Conservation (phyloP, 2,113 vertebrate genomes). For the Panthera uncia region DNA sequence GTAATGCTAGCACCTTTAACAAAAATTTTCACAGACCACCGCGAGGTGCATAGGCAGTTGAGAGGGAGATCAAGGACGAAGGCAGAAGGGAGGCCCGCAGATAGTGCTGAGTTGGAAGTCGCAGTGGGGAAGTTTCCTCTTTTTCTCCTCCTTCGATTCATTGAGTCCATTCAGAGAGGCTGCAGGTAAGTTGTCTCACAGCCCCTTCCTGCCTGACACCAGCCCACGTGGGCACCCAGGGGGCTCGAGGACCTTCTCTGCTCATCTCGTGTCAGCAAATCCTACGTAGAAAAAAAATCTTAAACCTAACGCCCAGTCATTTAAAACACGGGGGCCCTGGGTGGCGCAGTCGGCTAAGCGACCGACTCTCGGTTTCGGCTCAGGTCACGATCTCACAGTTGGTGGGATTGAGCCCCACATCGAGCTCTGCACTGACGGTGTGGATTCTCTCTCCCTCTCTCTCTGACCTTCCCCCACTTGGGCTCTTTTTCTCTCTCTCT, state of each 20-base stretch:
- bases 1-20: not conserved
- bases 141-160: not conserved
- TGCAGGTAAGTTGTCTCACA: not conserved
- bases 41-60: fast-evolving
- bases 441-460: too few species aligned
- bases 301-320: not conserved
- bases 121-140: not conserved
- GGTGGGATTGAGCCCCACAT: too few species aligned
- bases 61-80: too few species aligned
- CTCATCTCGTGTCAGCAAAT: not conserved
- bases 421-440: too few species aligned
- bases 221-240: too few species aligned
- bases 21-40: too few species aligned
- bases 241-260: not conserved
- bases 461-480: too few species aligned
- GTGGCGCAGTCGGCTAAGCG: too few species aligned
- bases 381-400: too few species aligned
- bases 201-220: not conserved
- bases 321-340: not conserved
- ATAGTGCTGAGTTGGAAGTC: not conserved
- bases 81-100: not conserved
- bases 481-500: too few species aligned
- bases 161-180: too few species aligned
- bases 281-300: not conserved
- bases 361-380: too few species aligned